Percentiles rank a stretch among this genome's conserved stretches.
These are phyloP conservation scores for Lithophane ornitopus DNA, from an alignment of 2,888 invertebrate species.

Conservation along the genomic window DNA sequence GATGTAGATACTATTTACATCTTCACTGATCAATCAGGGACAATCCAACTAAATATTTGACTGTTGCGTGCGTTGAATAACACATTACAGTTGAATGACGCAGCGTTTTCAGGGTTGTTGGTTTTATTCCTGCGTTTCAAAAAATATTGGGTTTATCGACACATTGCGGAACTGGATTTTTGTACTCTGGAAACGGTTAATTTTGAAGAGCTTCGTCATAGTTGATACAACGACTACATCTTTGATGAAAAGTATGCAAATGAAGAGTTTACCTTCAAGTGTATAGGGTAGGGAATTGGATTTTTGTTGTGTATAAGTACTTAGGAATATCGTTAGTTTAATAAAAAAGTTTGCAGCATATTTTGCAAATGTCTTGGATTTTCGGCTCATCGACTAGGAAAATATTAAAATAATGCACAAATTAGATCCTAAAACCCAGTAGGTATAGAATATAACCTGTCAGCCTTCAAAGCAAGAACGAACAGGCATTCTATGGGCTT, in stretches of 20 bases:
- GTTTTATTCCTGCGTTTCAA: not conserved
- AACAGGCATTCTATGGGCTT: not conserved
- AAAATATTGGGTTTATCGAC: not conserved
- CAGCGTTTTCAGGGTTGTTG: not conserved
- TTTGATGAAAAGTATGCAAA: slow-evolving; percentile 27
- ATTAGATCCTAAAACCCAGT: not conserved
- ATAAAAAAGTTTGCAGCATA: not conserved
- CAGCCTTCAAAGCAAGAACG: not conserved
- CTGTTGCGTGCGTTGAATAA: slow-evolving; percentile 3
- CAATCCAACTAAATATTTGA: slow-evolving; percentile 3
- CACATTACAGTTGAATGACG: slow-evolving; percentile 3
- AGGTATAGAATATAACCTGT: not conserved
- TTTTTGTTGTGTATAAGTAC: not conserved
- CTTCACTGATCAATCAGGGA: slow-evolving; percentile 13
- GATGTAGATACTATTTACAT: not conserved
- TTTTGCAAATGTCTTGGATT: not conserved
- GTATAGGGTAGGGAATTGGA: not conserved
- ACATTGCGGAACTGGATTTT: slow-evolving; percentile 3
- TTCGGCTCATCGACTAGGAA: not conserved
- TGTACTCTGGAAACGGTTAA: not conserved
- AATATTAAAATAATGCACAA: not conserved
- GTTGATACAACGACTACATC: not conserved
- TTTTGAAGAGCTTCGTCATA: not conserved
- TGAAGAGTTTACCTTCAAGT: not conserved
- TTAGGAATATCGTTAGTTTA: not conserved